Percentiles rank a stretch among this genome's conserved stretches.
Conservation (phyloP, 2,888 invertebrate genomes). For the Acanthosepion lycidas region DNA sequence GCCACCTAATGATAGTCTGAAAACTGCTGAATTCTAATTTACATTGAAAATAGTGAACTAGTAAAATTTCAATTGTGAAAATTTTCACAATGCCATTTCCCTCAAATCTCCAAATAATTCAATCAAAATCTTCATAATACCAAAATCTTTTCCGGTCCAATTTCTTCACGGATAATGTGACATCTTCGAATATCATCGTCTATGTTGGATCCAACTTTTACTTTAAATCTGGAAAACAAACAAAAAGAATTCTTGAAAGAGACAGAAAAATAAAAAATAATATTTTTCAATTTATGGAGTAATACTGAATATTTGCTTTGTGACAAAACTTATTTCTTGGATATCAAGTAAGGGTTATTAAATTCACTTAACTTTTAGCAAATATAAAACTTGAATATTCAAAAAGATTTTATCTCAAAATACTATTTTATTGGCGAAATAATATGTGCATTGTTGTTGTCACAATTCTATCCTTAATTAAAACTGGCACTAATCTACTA, state of each 20-base stretch:
- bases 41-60: not conserved
- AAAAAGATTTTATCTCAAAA: no score
- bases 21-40: not conserved
- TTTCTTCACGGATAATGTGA: constrained; percentile 82
- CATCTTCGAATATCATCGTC: constrained; percentile 85
- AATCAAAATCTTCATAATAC: constrained; percentile 77
- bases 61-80: not conserved
- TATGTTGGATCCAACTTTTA: constrained; percentile 89
- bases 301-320: no score
- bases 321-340: no score
- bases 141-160: constrained; percentile 84
- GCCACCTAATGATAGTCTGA: not conserved
- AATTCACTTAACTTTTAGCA: no score
- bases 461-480: no score
- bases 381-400: no score
- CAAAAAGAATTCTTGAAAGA: not conserved
- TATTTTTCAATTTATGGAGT: not conserved
- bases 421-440: no score
- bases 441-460: no score
- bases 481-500: no score
- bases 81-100: not conserved
- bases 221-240: constrained; percentile 81
- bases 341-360: no score
- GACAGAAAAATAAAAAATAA: not conserved
- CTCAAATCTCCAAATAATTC: not conserved